Base-by-base conservation (phyloP, 2,113 vertebrate species). In the Syngnathus floridae region DNA sequence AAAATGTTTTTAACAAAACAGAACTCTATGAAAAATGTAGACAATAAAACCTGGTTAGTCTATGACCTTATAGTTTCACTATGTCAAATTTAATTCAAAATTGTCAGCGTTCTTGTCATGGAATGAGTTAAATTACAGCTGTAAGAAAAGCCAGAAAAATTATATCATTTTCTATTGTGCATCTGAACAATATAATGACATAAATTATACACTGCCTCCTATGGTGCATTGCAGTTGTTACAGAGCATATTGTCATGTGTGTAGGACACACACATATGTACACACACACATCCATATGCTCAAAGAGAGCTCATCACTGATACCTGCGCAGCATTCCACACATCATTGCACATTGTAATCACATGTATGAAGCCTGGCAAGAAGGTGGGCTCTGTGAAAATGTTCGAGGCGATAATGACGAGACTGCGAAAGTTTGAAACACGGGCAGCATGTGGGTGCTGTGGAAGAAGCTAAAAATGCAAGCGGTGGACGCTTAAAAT, bases 321-420 rank as follows among this genome's bases (percentile, higher is more conserved):
- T 41, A 46, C 52, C 65, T 64, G 21, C 7, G 66, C 59, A 38
- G 40, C 69, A 65, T 82, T 79, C 82, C 75, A 83, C 73, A 61
- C 71, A 60, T 70, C 60, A 57, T 49, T 76, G 70, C 64, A 22
- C 70, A n/a, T 40, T 37, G 48, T 74, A 75, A 77, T 79, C 71
- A 77, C 22, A 48, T 70, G 52, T 49, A 60, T n/a, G 41, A 48
- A 59, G 8, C 60, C 71, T 52, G 52, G 69, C 70, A 81, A 76
- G 69, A 72, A 6, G 2, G n/a, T 62, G 60, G 58, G 60, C 63
- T 73, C 37, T 21, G 58, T 68, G 61, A 66, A 80, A 74, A 75
- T 66, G 61, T 76, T 79, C 22, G 71, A 64, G 60, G 69, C 71
- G 75, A 61, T 69, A 63, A 31, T 56, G 57, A 64, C 35, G n/a